Evolutionary conservation across 2,888 invertebrate species (phyloP).

Genomic region (Pachycephus smyrnensis): DNA sequence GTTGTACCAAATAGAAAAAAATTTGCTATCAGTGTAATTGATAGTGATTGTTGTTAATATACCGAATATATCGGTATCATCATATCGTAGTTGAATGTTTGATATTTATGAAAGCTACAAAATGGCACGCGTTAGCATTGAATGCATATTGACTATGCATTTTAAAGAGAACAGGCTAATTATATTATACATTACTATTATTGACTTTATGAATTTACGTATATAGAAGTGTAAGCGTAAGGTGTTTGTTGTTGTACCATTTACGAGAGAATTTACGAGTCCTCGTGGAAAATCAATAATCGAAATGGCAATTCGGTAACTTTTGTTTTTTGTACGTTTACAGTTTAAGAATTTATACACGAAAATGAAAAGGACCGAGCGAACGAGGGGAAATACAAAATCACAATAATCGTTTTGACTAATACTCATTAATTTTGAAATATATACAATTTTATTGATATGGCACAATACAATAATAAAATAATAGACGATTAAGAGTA

Average conservation of each 20-base stretch:
- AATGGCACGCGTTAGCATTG: background rate
- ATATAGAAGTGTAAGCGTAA: background rate
- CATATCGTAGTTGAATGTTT: background rate
- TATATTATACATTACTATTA: background rate
- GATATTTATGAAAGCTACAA: background rate
- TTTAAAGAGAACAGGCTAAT: background rate
- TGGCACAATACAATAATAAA: conserved; percentile 51
- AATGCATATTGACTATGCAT: background rate
- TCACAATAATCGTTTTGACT: background rate
- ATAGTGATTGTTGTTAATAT: background rate
- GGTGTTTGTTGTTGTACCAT: background rate
- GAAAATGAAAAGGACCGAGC: background rate
- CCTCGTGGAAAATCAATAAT: background rate
- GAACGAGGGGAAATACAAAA: background rate
- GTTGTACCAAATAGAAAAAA: background rate
- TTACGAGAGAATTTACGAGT: background rate
- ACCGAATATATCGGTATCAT: background rate
- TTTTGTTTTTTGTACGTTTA: background rate
- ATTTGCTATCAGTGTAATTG: background rate
- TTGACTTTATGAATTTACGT: background rate
- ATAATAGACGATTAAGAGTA: conserved; percentile 24
- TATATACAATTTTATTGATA: conserved; percentile 52
- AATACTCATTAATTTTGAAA: background rate
- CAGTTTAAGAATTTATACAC: background rate
- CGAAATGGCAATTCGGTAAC: background rate